Evolutionary conservation across 2,888 invertebrate genomes (phyloP).

Genomic region (Hylaea fasciaria): DNA sequence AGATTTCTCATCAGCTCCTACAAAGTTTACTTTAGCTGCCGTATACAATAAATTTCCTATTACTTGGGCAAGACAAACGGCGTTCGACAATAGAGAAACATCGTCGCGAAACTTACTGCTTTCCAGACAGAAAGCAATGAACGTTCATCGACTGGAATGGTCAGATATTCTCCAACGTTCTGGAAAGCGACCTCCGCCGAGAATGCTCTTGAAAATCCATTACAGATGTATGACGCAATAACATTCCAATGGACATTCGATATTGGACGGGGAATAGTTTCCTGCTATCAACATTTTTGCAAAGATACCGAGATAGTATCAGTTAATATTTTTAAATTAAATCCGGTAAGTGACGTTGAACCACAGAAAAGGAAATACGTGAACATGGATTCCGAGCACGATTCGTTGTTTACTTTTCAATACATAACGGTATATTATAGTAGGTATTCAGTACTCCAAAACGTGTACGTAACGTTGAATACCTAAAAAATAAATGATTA

Average conservation of each 20-base stretch:
- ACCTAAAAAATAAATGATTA: too few relatives aligned
- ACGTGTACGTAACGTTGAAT: too few relatives aligned
- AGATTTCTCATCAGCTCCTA: constrained; percentile 8
- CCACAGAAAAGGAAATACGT: too few relatives aligned
- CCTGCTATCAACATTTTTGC: background rate
- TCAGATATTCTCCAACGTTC: constrained; percentile 20
- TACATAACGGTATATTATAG: too few relatives aligned
- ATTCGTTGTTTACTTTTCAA: too few relatives aligned
- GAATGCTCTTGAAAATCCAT: constrained; percentile 27
- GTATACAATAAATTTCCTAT: background rate
- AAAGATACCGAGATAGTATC: background rate
- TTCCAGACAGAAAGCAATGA: constrained; percentile 7
- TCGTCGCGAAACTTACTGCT: constrained; percentile 1
- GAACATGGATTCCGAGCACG: too few relatives aligned
- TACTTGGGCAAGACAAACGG: background rate
- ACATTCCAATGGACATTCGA: constrained; percentile 23
- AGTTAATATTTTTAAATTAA: too few relatives aligned
- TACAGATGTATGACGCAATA: constrained; percentile 27
- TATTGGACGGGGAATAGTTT: constrained; percentile 15
- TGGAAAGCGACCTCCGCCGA: constrained; percentile 17
- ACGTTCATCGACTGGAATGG: constrained; percentile 13
- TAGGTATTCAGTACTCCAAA: too few relatives aligned
- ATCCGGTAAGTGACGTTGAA: too few relatives aligned
- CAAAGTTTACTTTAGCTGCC: constrained; percentile 4
- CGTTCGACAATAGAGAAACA: background rate